Percentiles rank a stretch among this genome's conserved stretches.
Evolutionary conservation across 1,140 invertebrate species (phyloP).

Genomic region (Hyles vespertilio): DNA sequence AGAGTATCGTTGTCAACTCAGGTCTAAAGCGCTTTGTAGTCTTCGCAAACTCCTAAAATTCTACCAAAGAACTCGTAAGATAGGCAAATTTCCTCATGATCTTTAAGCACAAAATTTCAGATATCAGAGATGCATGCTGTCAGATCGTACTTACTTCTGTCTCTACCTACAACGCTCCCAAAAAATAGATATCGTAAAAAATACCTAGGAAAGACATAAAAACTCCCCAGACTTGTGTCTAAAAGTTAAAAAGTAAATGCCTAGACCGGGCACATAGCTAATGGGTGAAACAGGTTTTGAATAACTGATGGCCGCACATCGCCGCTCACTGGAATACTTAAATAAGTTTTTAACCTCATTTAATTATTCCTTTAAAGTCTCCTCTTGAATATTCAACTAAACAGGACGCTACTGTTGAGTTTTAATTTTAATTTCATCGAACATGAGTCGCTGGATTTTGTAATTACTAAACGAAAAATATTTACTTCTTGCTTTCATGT

Average conservation of each 20-base stretch:
- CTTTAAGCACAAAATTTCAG: too few relatives aligned
- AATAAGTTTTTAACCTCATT: slow-evolving; percentile 65
- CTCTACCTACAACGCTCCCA: too few relatives aligned
- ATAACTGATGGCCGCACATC: slow-evolving; percentile 47
- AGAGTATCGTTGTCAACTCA: too few relatives aligned
- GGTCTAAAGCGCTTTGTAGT: too few relatives aligned
- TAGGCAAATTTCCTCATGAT: too few relatives aligned
- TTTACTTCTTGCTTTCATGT: too few relatives aligned
- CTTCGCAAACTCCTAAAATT: too few relatives aligned
- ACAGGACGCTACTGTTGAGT: slow-evolving; percentile 3
- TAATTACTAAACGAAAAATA: too few relatives aligned
- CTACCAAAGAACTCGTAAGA: too few relatives aligned
- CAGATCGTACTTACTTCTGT: too few relatives aligned
- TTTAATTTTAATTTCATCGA: neutral
- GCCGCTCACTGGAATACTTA: slow-evolving; percentile 53
- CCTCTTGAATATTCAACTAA: slow-evolving; percentile 56
- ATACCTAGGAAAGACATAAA: slow-evolving; percentile 1
- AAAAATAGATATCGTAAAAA: neutral
- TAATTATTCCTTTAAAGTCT: slow-evolving; percentile 59
- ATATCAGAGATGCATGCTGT: too few relatives aligned
- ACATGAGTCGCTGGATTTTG: too few relatives aligned
- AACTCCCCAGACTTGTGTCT: neutral
- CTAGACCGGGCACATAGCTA: slow-evolving; percentile 22
- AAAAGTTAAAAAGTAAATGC: neutral
- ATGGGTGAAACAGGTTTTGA: slow-evolving; percentile 58